Percentiles rank a stretch among this genome's conserved stretches.
These are phyloP conservation scores for Pandion haliaetus DNA, from an alignment of 2,113 vertebrate genomes.

Conservation along the genomic window DNA sequence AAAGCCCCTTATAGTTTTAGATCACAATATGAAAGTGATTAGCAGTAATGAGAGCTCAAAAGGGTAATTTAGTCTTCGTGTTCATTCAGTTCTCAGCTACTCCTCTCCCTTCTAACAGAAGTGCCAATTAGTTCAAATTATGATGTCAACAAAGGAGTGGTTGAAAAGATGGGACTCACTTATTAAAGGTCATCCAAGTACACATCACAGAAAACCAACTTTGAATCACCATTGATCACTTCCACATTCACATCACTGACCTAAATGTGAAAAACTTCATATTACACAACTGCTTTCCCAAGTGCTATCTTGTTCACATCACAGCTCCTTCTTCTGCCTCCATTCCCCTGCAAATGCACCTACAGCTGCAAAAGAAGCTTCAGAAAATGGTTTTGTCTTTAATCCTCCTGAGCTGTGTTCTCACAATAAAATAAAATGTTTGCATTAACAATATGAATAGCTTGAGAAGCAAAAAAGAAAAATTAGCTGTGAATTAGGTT, in stretches of 20 bases:
- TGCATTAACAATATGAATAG: background rate
- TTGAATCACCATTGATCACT: background rate
- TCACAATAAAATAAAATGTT: background rate
- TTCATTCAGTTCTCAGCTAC: background rate
- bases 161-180: background rate
- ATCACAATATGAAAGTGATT: background rate
- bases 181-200: background rate
- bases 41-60: background rate
- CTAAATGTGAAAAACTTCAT: background rate
- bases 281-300: background rate
- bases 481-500: background rate
- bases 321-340: background rate
- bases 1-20: background rate
- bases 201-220: background rate
- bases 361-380: background rate
- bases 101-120: background rate
- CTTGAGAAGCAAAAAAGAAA: background rate
- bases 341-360: background rate
- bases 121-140: background rate
- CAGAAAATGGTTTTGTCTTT: background rate
- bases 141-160: background rate
- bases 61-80: background rate
- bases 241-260: background rate
- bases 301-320: background rate
- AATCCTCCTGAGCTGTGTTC: background rate